Evolutionary conservation across 2,888 invertebrate genomes (phyloP).

Genomic region (Lepetodrilus schrolli): DNA sequence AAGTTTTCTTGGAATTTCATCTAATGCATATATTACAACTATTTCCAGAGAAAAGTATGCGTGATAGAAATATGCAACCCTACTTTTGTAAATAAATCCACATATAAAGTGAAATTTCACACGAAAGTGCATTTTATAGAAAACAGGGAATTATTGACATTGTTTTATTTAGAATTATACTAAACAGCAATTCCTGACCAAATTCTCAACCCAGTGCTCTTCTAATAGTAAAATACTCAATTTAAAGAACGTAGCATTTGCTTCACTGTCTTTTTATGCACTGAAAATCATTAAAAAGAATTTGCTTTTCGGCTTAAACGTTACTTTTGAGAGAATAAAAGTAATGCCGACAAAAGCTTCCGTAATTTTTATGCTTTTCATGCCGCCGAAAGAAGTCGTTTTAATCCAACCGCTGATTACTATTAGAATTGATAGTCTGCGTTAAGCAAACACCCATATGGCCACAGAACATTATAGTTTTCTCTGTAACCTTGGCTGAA

Average conservation of each 20-base stretch:
- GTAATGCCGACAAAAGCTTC: too few relatives aligned
- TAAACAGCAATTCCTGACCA: too few relatives aligned
- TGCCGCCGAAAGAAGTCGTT: neutral
- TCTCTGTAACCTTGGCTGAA: neutral
- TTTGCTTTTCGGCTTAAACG: neutral
- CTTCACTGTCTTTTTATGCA: neutral
- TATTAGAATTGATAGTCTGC: neutral
- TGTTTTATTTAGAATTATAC: too few relatives aligned
- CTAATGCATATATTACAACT: too few relatives aligned
- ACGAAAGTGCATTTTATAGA: too few relatives aligned
- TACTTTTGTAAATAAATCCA: too few relatives aligned
- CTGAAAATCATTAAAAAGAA: neutral
- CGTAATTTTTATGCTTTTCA: neutral
- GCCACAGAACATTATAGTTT: neutral
- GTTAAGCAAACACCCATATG: constrained; percentile 17
- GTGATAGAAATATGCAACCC: too few relatives aligned
- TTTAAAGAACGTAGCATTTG: neutral
- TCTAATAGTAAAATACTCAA: neutral
- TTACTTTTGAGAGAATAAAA: neutral
- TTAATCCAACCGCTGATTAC: neutral
- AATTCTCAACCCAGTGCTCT: neutral
- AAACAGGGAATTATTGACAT: too few relatives aligned
- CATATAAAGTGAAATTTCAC: too few relatives aligned
- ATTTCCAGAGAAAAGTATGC: too few relatives aligned
- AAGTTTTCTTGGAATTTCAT: too few relatives aligned